Conservation (phyloP, 1,140 invertebrate species). For the Drosophila ironensis region DNA sequence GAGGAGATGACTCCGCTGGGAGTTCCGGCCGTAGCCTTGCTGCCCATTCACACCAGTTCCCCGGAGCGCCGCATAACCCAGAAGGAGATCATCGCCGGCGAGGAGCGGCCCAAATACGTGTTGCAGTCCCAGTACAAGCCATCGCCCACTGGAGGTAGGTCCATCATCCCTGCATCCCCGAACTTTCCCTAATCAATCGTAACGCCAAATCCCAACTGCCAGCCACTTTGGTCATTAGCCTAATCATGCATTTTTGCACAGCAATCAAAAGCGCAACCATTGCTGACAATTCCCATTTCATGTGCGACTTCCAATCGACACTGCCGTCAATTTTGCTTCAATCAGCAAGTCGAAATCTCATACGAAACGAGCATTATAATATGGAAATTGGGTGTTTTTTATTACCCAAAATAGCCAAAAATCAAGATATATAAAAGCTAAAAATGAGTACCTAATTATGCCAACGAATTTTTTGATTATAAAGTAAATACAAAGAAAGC, state of each 20-base stretch:
- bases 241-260: conserved; percentile 23
- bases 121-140: conserved; percentile 77
- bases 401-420: no score
- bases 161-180: not conserved
- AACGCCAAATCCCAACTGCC: not conserved
- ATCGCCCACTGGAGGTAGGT: conserved; percentile 51
- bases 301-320: no score
- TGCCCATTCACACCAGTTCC: conserved; percentile 77
- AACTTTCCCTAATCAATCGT: not conserved
- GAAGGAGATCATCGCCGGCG: conserved; percentile 82
- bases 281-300: conserved; percentile 7
- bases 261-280: conserved; percentile 7
- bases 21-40: conserved; percentile 74
- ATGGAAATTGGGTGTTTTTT: no score
- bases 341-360: no score
- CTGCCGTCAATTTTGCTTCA: no score
- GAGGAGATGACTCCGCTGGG: conserved; percentile 71
- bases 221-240: conserved; percentile 17
- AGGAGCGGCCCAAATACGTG: conserved; percentile 81
- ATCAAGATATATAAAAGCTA: no score
- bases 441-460: no score
- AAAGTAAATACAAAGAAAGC: not conserved
- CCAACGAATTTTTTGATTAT: no score
- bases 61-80: conserved; percentile 81
- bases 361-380: no score